phyloP scores from a whole-genome alignment of 2,888 invertebrate genomes.

The Rotaria socialis region DNA sequence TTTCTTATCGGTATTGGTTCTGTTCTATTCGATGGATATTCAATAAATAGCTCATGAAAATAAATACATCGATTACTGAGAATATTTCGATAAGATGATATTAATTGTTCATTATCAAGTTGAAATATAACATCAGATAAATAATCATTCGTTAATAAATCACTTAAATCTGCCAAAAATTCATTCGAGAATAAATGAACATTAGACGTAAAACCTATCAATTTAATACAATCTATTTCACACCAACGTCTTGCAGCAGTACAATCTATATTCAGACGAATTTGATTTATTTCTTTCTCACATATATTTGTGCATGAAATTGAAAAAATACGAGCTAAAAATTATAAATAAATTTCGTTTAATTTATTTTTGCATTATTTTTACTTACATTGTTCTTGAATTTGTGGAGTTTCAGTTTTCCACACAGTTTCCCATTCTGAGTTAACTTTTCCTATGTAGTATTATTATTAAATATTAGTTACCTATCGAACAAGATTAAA shows the following conservation, averaged over 20 bases:
- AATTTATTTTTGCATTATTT: no score
- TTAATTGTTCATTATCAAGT: not conserved
- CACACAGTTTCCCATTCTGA: constrained; percentile 50
- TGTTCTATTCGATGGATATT: not conserved
- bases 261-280: constrained; percentile 51
- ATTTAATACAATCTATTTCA: constrained; percentile 52
- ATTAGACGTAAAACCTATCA: not conserved
- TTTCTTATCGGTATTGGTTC: not conserved
- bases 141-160: not conserved
- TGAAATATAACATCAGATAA: not conserved
- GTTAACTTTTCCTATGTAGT: constrained; percentile 34
- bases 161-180: not conserved
- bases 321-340: constrained; percentile 36
- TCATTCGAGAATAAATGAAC: not conserved
- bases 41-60: not conserved
- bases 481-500: no score
- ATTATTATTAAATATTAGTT: no score
- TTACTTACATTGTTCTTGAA: not conserved
- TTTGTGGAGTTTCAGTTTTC: constrained; percentile 41
- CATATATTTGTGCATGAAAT: constrained; percentile 49
- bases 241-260: constrained; percentile 50
- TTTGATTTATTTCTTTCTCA: constrained; percentile 49
- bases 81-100: not conserved
- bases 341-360: not conserved
- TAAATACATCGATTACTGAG: not conserved